A percentile compares a stretch with the other conserved stretches of the same genome.
Evolutionary conservation across 2,797 vertebrate genomes (phyloP).

Genomic region (Coilia nasus): DNA sequence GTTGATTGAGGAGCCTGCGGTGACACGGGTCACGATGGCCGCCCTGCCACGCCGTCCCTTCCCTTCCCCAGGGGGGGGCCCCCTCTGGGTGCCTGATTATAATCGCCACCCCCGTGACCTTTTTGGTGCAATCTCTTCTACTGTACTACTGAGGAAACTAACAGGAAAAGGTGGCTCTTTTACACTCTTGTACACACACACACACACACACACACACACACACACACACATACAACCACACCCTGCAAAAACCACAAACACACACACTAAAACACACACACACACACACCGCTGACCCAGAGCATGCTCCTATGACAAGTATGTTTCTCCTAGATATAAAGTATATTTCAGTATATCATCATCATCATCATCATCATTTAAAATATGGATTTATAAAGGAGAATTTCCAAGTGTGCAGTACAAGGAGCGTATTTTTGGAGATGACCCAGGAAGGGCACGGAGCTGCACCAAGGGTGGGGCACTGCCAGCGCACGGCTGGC

Average conservation of each 20-base stretch:
- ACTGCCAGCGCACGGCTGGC: slow-evolving; percentile 33
- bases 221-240: too few species aligned
- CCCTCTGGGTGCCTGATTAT: slow-evolving; percentile 52
- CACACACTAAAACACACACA: too few species aligned
- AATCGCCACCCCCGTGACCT: slow-evolving; percentile 61
- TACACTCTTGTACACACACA: too few species aligned
- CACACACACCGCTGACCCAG: too few species aligned
- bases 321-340: too few species aligned
- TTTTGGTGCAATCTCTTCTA: slow-evolving; percentile 25
- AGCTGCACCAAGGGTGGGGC: slow-evolving; percentile 43
- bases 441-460: slow-evolving; percentile 18
- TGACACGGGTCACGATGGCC: slow-evolving; percentile 30
- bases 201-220: too few species aligned
- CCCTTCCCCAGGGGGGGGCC: slow-evolving; percentile 44
- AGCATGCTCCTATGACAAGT: too few species aligned
- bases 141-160: too few species aligned
- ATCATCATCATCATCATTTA: too few species aligned
- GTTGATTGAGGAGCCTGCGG: background rate
- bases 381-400: background rate
- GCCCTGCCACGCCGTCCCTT: slow-evolving; percentile 45
- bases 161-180: too few species aligned
- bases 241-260: too few species aligned
- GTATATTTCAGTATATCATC: too few species aligned
- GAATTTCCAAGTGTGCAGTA: background rate
- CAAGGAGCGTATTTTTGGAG: background rate